phyloP scores from a whole-genome alignment of 2,113 vertebrate species.

The Petrocephalus microphthalmus region DNA sequence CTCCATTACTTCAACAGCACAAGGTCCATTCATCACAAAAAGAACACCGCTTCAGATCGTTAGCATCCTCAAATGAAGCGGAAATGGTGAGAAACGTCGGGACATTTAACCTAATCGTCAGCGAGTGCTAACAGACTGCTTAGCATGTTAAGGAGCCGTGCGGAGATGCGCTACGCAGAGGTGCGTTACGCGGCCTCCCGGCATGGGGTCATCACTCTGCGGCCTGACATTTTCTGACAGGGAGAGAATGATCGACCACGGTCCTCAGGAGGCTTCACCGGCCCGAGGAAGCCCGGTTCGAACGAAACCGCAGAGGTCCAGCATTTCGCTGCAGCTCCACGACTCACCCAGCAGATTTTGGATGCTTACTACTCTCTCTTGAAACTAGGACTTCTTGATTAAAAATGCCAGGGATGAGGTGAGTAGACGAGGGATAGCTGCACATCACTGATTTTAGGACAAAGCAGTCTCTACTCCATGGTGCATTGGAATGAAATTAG shows the following conservation, averaged over 20 bases:
- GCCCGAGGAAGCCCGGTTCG: background rate
- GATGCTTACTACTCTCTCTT: constrained; percentile 3
- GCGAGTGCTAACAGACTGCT: background rate
- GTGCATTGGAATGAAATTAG: background rate
- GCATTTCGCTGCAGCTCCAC: background rate
- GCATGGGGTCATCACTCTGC: constrained; percentile 10
- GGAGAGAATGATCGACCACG: constrained; percentile 10
- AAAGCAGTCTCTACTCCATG: background rate
- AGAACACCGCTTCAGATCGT: background rate
- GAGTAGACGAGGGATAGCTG: background rate
- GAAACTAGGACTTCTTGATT: constrained; percentile 2
- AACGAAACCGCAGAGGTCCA: background rate
- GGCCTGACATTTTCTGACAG: constrained; percentile 18
- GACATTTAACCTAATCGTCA: constrained; percentile 10
- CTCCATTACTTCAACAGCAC: background rate
- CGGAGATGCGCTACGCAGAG: constrained; percentile 8
- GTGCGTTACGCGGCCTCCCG: background rate
- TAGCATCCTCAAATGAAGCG: constrained; percentile 17
- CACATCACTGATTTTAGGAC: background rate
- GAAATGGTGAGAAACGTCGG: constrained; percentile 6
- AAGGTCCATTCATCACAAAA: constrained; percentile 5
- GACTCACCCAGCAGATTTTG: background rate
- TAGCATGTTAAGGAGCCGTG: constrained; percentile 8
- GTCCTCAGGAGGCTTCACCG: constrained; percentile 14
- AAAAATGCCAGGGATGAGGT: background rate